Evolutionary conservation across 2,113 vertebrate genomes (phyloP), one percentile per base, ranked within the genome.

Genomic region (Melanotaenia duboulayi): DNA sequence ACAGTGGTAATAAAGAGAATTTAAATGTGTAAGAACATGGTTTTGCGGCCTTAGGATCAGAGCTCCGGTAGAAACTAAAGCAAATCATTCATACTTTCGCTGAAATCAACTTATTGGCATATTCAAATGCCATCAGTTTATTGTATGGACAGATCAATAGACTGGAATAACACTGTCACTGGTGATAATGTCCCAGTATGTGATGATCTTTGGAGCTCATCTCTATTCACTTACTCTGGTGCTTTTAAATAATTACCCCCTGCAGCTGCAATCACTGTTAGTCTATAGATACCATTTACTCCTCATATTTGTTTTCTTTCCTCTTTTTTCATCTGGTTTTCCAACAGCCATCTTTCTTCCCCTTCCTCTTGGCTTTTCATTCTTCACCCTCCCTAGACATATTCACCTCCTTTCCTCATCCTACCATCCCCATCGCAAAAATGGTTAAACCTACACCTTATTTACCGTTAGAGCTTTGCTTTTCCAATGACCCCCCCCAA

Each of bases 101-200:
- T 3, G 60, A 81, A 79, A 86, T 90, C 86, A 80, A 71, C 76
- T 69, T 90, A 93, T 92, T 81, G 90, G 87, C 89, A 79, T 92
- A 89, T 91, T 92, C 82, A 92, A 93, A 92, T 92, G 86, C 65
- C 82, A 84, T 88, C 85, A 87, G 90, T 90, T 91, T 90, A 89
- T 89, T 87, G 88, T 88, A 81, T 50, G 84, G 61, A 25, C 65
- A 32, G 82, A 93, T 93, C 90, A 87, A 92, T 92, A 83, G 59
- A 64, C 66, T 85, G 83, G 80, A 90, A 92, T 86, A 92, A 92
- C 82, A 79, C 83, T 88, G 90, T 88, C 90, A 87, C 82, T 40
- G 80, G 75, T 76, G 83, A 91, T 93, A 87, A 91, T 86, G 82
- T 89, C 81, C 60, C 37, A 7, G 63, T 60, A 75, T 70, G 39